A percentile compares a stretch with the other conserved stretches of the same genome.
These are phyloP conservation scores for Clusia tigrina DNA, from an alignment of 2,888 invertebrate species.

Conservation along the genomic window DNA sequence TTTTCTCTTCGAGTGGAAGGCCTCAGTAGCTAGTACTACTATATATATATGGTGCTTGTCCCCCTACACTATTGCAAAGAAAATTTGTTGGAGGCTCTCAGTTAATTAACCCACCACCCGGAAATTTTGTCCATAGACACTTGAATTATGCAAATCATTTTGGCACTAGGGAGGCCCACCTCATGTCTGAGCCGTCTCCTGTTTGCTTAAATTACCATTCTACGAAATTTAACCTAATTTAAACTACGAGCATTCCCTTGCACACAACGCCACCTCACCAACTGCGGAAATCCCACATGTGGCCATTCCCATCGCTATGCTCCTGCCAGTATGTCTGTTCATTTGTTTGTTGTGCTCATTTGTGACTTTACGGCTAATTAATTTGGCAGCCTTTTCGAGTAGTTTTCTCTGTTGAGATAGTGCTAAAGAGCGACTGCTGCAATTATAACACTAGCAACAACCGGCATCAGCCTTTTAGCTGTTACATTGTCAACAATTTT, in stretches of 20 bases:
- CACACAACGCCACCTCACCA: background rate
- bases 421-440: background rate
- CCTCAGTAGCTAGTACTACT: too few species aligned
- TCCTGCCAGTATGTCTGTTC: background rate
- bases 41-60: too few species aligned
- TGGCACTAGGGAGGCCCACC: too few species aligned
- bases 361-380: slow-evolving; percentile 8
- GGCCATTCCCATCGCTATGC: background rate
- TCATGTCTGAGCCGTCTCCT: too few species aligned
- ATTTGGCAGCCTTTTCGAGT: background rate
- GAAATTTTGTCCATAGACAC: too few species aligned
- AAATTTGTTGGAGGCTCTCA: too few species aligned
- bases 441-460: background rate
- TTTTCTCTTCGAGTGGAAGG: too few species aligned
- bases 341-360: background rate
- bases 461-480: background rate
- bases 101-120: too few species aligned
- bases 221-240: background rate
- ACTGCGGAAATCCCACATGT: background rate
- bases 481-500: slow-evolving; percentile 49
- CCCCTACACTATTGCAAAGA: too few species aligned
- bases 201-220: background rate
- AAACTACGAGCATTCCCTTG: background rate
- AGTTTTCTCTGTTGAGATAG: background rate
- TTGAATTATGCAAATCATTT: too few species aligned